Conservation (phyloP, 2,888 invertebrate species). For the Chrysodeixis includens region DNA sequence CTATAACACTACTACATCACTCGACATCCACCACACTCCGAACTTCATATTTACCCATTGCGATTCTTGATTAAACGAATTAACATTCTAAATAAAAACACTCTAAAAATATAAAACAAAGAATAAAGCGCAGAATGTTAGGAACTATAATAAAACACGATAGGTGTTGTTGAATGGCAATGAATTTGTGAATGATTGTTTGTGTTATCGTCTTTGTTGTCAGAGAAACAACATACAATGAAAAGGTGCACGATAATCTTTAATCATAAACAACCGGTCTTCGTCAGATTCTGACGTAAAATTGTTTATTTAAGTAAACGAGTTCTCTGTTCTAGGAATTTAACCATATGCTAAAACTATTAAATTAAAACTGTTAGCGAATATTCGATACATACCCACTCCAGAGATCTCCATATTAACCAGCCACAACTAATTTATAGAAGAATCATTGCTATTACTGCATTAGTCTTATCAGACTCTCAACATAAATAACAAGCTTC, state of each 20-base stretch:
- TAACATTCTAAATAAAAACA: slow-evolving; percentile 12
- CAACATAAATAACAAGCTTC: slow-evolving; percentile 20
- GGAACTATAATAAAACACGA: slow-evolving; percentile 45
- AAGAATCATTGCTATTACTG: slow-evolving; percentile 43
- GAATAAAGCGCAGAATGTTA: slow-evolving; percentile 42
- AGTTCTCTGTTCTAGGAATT: slow-evolving; percentile 13
- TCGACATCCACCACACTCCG: slow-evolving; percentile 7
- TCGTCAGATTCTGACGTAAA: slow-evolving; percentile 11
- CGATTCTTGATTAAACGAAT: slow-evolving; percentile 19
- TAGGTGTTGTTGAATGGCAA: slow-evolving; percentile 36
- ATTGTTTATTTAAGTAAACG: slow-evolving; percentile 25
- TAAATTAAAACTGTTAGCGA: slow-evolving; percentile 48
- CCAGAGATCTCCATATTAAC: slow-evolving; percentile 82
- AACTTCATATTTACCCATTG: slow-evolving; percentile 40
- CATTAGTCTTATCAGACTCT: slow-evolving; percentile 22
- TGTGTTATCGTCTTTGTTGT: slow-evolving; percentile 77
- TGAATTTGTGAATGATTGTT: slow-evolving; percentile 56
- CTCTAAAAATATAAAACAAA: slow-evolving; percentile 47
- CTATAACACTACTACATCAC: slow-evolving; percentile 14
- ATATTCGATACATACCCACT: slow-evolving; percentile 71
- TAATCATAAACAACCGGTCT: slow-evolving; percentile 31
- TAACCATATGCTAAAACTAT: slow-evolving; percentile 31
- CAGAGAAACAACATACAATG: slow-evolving; percentile 66
- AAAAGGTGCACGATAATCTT: slow-evolving; percentile 35
- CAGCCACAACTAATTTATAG: slow-evolving; percentile 33